Evolutionary conservation across 30 jellyfish, hydroid and myxozoan species (phyloP), one percentile per base, ranked within the genome.

Genomic region (Turritopsis rubra): DNA sequence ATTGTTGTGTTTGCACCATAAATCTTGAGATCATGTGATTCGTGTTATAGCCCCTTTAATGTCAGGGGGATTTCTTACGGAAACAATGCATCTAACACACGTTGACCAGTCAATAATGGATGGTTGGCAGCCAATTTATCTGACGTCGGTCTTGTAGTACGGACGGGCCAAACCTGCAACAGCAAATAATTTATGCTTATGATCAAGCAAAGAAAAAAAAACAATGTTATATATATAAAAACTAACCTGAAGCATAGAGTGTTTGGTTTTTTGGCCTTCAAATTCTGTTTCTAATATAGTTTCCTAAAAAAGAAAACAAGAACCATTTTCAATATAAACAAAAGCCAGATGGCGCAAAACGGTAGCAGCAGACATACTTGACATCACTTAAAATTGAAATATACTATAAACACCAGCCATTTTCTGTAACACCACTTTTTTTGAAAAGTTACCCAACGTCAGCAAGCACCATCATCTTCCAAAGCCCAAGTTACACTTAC

Each of bases 101-200:
- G 89, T 72, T 95, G 99, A 52, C 99, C 99, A 84, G 99, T 95
- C 24, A 95, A 85, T 52, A 95, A 86, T 19, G 99, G 99, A 78
- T 90, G 96, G 54, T 95, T 95, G 52, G 99, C 99, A 54, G 99
- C 95, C 21, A 95, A 86, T 72, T 95, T 95, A 52, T 95, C 99
- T 18, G 97, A 84, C 24, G 88, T 90, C 1, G 99, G 97, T 73
- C 99, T 88, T 87, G 89, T 91, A 77, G 94, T 92, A 29, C 99
- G 96, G 18, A 95, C 99, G 17, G 99, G 99, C 99, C 99, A 95
- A 70, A 95, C 95, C 96, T 89, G 60, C 29, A 52, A 9, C 41
- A 75, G 24, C 29, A 24, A 83, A 75, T 18, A 22, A 24, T 4
- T 16, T 8, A 20, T 24, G 28, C 19, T 21, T 24, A 5, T 8